Evolutionary conservation across 2,888 invertebrate genomes (phyloP), one percentile per base, ranked within the genome.

Genomic region (Helicoverpa assulta): DNA sequence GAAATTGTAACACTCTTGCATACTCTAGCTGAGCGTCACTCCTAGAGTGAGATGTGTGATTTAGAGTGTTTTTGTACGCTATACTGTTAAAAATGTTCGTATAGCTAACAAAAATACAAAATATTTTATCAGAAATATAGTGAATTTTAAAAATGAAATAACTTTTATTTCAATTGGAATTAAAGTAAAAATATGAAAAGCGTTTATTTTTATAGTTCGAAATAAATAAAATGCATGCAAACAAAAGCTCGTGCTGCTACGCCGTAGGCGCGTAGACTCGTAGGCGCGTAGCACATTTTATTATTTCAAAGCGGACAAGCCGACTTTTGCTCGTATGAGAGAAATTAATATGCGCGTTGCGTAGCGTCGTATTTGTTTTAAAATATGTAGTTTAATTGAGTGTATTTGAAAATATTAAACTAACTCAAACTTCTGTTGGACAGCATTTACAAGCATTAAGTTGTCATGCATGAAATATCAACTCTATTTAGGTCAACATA

Each of bases 241-340:
- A 80, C 60, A 68, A 76, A 76, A 67, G 56, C 26, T n/a, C 8
- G 16, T 16, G 55, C 37, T 47, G 72, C 72, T 75, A 79, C 75
- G 82, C 67, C 74, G 82, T 71, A 81, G 81, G 68, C 74, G 53
- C 73, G 67, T 76, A 73, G 77, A n/a, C 55, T 57, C 55, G 64
- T 79, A 81, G 81, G n/a, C 63, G 19, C 52, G 56, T 78, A 76
- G 78, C 71, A 65, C 29, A 70, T 71, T 80, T 62, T 70, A 70
- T 66, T 68, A 67, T 73, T 73, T 70, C 60, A 73, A 76, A 80
- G 54, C 33, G n/a, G 21, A 50, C 18, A 18, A 7, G 19, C 16
- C 21, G 57, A 59, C 58, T 70, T 65, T 14, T 54, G 8, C 29
- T 47, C 10, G 47, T 69, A 60, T 54, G 10, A 14, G 50, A 47